phyloP scores from a whole-genome alignment of 2,113 vertebrate genomes.

The Myrmophylax atrothorax region DNA sequence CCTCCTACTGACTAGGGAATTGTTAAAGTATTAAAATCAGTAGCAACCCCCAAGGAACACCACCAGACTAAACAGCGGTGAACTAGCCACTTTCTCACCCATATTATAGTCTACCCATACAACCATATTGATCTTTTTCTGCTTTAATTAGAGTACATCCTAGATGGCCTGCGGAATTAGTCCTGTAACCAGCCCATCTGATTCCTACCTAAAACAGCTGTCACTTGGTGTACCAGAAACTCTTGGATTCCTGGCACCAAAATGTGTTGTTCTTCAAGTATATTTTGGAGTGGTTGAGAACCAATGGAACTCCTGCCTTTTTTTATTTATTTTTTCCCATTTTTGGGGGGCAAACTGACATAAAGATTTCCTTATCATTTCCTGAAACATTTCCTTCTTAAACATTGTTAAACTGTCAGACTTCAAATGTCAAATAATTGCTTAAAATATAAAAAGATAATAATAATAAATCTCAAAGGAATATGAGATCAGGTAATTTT shows the following conservation, averaged over 20 bases:
- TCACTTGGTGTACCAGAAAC: not conserved
- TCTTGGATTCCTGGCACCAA: not conserved
- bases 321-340: too few relatives aligned
- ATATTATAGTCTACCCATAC: not conserved
- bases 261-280: not conserved
- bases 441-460: not conserved
- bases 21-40: not conserved
- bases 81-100: not conserved
- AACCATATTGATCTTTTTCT: not conserved
- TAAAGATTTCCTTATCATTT: not conserved
- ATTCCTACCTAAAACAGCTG: not conserved
- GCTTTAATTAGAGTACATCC: not conserved
- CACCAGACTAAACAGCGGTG: not conserved
- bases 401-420: not conserved
- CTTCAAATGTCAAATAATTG: not conserved
- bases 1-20: not conserved
- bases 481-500: not conserved
- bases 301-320: not conserved
- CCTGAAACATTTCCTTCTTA: not conserved
- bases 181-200: accelerated
- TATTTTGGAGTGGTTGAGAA: not conserved
- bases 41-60: not conserved
- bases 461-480: not conserved
- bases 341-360: not conserved
- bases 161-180: not conserved